Conservation (phyloP, 2,888 invertebrate genomes). For the Antitype chi region DNA sequence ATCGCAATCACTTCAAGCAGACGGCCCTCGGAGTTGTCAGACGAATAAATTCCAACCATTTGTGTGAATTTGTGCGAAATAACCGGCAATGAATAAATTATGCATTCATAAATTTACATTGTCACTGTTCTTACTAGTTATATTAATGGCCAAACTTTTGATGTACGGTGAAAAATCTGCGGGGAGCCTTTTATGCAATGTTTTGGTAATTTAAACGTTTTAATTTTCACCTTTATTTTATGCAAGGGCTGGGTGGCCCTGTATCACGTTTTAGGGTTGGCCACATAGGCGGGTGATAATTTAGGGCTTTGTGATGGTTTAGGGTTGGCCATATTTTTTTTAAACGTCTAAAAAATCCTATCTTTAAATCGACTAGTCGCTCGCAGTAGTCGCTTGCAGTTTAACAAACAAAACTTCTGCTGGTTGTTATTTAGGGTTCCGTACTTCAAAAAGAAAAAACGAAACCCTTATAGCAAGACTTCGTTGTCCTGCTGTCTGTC, state of each 20-base stretch:
- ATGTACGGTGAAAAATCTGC: constrained; percentile 36
- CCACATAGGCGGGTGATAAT: too few species aligned
- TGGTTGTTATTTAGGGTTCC: neutral
- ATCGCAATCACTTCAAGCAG: constrained; percentile 72
- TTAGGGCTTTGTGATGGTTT: neutral
- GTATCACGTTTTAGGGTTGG: neutral
- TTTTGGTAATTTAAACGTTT: constrained; percentile 28
- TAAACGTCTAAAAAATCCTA: neutral
- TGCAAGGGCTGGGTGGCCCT: constrained; percentile 14
- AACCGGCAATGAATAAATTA: constrained; percentile 83
- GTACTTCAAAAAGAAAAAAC: too few species aligned
- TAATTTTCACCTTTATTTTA: constrained; percentile 29
- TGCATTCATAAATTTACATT: constrained; percentile 76
- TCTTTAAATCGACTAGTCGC: neutral
- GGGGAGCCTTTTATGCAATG: constrained; percentile 35
- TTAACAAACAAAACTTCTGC: neutral
- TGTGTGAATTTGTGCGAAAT: constrained; percentile 80
- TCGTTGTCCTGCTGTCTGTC: too few species aligned
- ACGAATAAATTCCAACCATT: constrained; percentile 81
- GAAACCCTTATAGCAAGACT: too few species aligned
- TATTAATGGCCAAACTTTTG: constrained; percentile 68
- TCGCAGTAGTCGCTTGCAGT: neutral
- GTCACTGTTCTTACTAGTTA: constrained; percentile 71
- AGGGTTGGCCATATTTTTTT: neutral
- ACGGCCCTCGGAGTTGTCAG: constrained; percentile 71